Evolutionary conservation across 2,113 vertebrate genomes (phyloP).

Genomic region (Leptodactylus fuscus): DNA sequence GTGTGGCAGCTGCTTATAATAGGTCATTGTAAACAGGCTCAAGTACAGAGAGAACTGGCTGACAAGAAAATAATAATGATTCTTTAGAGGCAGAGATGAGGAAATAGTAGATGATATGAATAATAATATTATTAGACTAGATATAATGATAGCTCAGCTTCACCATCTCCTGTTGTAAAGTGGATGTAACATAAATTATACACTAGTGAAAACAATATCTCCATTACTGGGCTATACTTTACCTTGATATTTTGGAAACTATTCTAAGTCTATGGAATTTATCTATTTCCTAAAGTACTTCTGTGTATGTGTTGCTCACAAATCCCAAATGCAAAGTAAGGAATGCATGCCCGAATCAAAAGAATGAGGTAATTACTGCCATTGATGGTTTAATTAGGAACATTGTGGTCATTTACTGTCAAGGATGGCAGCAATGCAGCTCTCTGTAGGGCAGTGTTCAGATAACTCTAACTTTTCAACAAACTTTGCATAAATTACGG

Average conservation of each 20-base stretch:
- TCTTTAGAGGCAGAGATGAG: not conserved
- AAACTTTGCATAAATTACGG: too few relatives aligned
- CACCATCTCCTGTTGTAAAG: constrained; percentile 6
- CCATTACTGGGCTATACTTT: not conserved
- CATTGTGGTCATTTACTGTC: too few relatives aligned
- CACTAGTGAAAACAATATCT: not conserved
- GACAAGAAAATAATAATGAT: not conserved
- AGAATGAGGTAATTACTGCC: too few relatives aligned
- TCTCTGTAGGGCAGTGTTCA: too few relatives aligned
- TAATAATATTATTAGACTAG: not conserved
- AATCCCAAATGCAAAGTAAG: too few relatives aligned
- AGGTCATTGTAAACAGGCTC: not conserved
- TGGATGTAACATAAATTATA: not conserved
- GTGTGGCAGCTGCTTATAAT: not conserved
- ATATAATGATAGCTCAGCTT: not conserved
- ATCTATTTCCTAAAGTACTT: too few relatives aligned
- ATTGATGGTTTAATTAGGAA: too few relatives aligned
- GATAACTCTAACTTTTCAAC: too few relatives aligned
- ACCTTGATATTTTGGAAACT: not conserved
- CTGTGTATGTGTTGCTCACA: too few relatives aligned
- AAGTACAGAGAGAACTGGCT: not conserved
- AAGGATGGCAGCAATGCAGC: too few relatives aligned
- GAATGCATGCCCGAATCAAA: not conserved
- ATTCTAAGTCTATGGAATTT: too few relatives aligned
- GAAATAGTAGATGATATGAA: not conserved